Base-by-base conservation (phyloP, 2,113 vertebrate species). In the Zosterops lateralis region DNA sequence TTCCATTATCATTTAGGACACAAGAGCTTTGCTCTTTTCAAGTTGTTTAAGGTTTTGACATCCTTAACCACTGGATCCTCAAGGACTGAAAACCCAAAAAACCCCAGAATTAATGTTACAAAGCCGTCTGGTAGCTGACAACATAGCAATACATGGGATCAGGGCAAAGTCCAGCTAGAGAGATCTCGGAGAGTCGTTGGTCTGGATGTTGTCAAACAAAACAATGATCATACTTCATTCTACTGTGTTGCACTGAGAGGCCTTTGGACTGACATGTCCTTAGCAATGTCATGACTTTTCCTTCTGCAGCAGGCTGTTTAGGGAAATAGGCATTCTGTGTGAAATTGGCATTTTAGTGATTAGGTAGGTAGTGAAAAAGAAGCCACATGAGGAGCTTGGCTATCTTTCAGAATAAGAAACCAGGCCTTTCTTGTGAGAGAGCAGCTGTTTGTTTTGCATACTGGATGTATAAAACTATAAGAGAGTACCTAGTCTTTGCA, bases 211-310 rank as follows among this genome's bases (percentile, higher is more conserved):
- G 47, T 56, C 32, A 60, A 44, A 51, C 2, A 42, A 54, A 84
- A 34, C 0, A 0, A n/a, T 24, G 20, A 54, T 14, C 26, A 2
- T n/a, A 12, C 29, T 7, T 66, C 3, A 1, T 54, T 48, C 21
- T 29, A 24, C 9, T 9, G 14, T 5, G 38, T 38, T 38, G 11
- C 38, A 38, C 44, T 54, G 47, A 77, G 74, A 28, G 18, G 20
- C 22, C 13, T 11, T 28, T 3, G 10, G 36, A 51, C 7, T 34
- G 48, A 14, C 7, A 3, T 1, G 19, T n/a, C 34, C 60, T 77
- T 21, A 67, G 29, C 9, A 25, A 29, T 4, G 16, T 38, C 31
- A 6, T 14, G 10, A 31, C 25, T 54, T 25, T 15, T 60, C 29
- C 53, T 88, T 56, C 54, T 90, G 40, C 14, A 14, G 47, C 1